Percentiles rank a stretch among this genome's conserved stretches.
phyloP scores from a whole-genome alignment of 2,888 invertebrate species.

The Hetaerina titia region DNA sequence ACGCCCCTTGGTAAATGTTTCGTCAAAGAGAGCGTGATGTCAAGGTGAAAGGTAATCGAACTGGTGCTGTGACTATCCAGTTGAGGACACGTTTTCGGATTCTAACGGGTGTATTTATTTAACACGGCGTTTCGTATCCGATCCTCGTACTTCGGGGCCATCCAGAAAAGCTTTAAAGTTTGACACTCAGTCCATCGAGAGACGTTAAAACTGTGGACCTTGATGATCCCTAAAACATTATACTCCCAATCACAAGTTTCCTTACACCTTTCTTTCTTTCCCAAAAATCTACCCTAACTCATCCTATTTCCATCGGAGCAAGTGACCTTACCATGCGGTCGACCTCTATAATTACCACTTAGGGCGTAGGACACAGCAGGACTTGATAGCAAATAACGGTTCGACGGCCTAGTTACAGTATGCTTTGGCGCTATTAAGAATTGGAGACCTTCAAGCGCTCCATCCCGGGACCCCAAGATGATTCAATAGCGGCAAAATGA shows the following conservation, averaged over 20 bases:
- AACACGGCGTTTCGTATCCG: too few species aligned
- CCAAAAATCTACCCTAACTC: background rate
- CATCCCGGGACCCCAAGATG: too few species aligned
- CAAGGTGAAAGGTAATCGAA: background rate
- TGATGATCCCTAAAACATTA: background rate
- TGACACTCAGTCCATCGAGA: background rate
- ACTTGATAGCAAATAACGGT: background rate
- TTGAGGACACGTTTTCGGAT: background rate
- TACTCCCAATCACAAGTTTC: background rate
- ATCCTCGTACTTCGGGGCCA: too few species aligned
- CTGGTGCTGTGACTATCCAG: background rate
- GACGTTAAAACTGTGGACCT: background rate
- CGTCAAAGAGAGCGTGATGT: background rate
- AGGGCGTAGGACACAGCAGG: background rate
- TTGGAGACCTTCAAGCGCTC: background rate
- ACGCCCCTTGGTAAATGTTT: background rate
- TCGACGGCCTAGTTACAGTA: background rate
- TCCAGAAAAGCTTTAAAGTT: background rate
- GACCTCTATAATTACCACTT: background rate
- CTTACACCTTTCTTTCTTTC: background rate
- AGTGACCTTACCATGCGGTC: background rate
- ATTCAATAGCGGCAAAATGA: too few species aligned
- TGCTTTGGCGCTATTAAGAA: background rate
- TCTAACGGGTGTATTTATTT: background rate
- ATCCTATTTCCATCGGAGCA: background rate